phyloP scores from a whole-genome alignment of 92 coral and sea anemone species.

The Palythoa grandiflora region DNA sequence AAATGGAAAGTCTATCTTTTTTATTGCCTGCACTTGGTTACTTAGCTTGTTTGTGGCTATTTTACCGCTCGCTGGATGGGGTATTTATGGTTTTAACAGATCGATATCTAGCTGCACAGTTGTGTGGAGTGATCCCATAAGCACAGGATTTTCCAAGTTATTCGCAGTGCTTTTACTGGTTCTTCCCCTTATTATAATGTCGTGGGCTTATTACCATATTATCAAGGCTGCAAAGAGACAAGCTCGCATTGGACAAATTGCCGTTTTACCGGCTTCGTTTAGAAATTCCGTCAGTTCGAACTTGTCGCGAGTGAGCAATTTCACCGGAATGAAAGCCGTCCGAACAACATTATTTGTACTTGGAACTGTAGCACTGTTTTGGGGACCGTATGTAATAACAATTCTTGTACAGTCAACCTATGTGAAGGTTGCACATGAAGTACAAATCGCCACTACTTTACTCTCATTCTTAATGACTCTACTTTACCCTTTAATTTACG shows the following conservation, averaged over 20 bases:
- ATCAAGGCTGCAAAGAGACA: constrained; percentile 93
- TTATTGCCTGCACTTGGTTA: constrained; percentile 80
- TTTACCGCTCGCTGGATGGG: constrained; percentile 96
- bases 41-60: constrained; percentile 82
- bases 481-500: constrained; percentile 91
- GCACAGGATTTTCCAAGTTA: constrained; percentile 91
- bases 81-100: constrained; percentile 84
- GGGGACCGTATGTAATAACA: constrained; percentile 83
- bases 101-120: constrained; percentile 87
- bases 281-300: constrained; percentile 70
- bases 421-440: constrained; percentile 60
- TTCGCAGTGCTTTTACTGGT: constrained; percentile 67
- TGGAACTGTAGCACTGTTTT: constrained; percentile 79
- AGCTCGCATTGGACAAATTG: constrained; percentile 83
- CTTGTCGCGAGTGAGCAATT: constrained; percentile 67
- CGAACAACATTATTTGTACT: constrained; percentile 83
- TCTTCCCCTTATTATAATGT: constrained; percentile 74
- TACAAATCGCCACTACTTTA: constrained; percentile 70
- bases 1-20: constrained; percentile 71
- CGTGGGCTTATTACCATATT: constrained; percentile 85
- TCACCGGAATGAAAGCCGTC: constrained; percentile 87
- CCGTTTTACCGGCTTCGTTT: constrained; percentile 66
- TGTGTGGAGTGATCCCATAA: constrained; percentile 79
- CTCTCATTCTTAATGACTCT: constrained; percentile 67
- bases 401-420: constrained; percentile 80